Conservation (phyloP, 2,113 vertebrate species). For the Petaurus breviceps region DNA sequence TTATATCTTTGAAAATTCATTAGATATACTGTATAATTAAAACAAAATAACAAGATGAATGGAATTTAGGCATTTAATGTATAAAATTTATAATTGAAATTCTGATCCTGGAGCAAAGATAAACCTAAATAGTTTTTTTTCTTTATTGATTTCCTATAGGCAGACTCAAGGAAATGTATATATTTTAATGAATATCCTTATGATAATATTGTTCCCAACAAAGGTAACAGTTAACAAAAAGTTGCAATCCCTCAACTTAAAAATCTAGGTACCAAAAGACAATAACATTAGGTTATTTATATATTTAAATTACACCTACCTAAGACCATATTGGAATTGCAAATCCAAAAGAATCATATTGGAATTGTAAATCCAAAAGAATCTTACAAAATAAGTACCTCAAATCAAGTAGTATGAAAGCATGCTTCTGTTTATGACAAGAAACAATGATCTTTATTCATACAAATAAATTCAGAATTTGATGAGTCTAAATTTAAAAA, state of each 20-base stretch:
- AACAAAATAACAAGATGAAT: not conserved
- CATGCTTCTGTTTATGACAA: not conserved
- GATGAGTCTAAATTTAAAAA: conserved; percentile 1
- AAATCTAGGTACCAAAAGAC: conserved; percentile 20
- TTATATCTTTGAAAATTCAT: not conserved
- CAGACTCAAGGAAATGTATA: not conserved
- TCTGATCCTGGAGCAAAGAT: not conserved
- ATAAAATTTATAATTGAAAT: not conserved
- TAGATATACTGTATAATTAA: not conserved
- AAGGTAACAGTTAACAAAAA: conserved; percentile 7
- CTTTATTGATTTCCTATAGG: not conserved
- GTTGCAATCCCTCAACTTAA: not conserved
- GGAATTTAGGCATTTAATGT: not conserved
- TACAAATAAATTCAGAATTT: not conserved
- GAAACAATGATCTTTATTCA: not conserved
- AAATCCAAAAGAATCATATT: too few species aligned
- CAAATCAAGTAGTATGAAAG: not conserved
- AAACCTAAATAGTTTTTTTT: not conserved
- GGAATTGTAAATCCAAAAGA: not conserved
- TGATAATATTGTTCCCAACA: not conserved
- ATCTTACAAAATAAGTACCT: conserved; percentile 9
- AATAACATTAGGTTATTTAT: not conserved
- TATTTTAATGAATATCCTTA: not conserved
- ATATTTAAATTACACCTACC: not conserved
- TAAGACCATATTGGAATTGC: not conserved